Percentiles rank a stretch among this genome's conserved stretches.
phyloP scores from a whole-genome alignment of 2,888 invertebrate species.

The Cloeon dipterum region DNA sequence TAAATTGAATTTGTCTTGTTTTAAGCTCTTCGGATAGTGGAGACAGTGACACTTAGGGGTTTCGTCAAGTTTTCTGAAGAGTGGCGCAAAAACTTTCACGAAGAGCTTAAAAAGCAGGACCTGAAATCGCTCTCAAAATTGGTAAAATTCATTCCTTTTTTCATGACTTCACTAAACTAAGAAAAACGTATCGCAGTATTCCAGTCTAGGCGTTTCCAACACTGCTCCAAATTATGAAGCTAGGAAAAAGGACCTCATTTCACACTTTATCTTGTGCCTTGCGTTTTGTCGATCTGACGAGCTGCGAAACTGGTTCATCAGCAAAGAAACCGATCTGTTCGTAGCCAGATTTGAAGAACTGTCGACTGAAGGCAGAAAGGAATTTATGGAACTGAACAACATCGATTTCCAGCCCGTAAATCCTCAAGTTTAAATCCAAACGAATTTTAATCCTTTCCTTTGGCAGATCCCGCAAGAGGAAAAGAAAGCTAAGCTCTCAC shows the following conservation, averaged over 20 bases:
- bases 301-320: slow-evolving; percentile 65
- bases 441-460: slow-evolving; percentile 6
- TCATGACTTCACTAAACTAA: too few relatives aligned
- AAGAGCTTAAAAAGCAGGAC: neutral
- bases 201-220: neutral
- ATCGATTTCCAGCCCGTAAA: slow-evolving; percentile 33
- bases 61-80: neutral
- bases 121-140: neutral
- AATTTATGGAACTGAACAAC: slow-evolving; percentile 41
- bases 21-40: neutral
- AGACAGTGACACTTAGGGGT: neutral
- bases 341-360: slow-evolving; percentile 48
- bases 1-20: too few relatives aligned
- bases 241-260: slow-evolving; percentile 60
- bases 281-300: slow-evolving; percentile 80
- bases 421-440: neutral
- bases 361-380: slow-evolving; percentile 32
- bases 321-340: slow-evolving; percentile 76
- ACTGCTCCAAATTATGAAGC: slow-evolving; percentile 21
- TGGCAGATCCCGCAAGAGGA: slow-evolving; percentile 36
- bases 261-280: slow-evolving; percentile 79
- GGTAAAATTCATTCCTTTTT: too few relatives aligned
- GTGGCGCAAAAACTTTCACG: neutral
- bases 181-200: too few relatives aligned
- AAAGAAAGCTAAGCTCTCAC: slow-evolving; percentile 32